Conservation (phyloP, 2,113 vertebrate species). For the Alethe diademata region DNA sequence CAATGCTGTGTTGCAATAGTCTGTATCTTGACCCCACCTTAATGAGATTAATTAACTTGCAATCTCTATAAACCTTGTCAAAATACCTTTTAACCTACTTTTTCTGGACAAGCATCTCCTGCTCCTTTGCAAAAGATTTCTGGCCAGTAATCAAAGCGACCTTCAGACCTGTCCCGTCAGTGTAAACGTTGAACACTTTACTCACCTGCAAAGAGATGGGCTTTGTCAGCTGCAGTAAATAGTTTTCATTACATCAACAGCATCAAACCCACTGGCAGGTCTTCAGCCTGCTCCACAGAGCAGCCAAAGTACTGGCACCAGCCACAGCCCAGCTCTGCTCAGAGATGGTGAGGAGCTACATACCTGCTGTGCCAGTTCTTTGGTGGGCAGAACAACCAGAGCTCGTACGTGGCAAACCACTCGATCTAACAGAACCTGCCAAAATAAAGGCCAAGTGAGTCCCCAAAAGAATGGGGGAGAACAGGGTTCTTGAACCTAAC, state of each 20-base stretch:
- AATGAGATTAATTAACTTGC: not conserved
- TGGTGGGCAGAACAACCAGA: constrained; percentile 90
- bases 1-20: not conserved
- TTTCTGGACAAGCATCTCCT: constrained; percentile 81
- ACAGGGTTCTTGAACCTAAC: not conserved
- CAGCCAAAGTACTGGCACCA: not conserved
- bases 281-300: not conserved
- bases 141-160: constrained; percentile 87
- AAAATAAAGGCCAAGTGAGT: not conserved
- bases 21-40: not conserved
- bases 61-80: not conserved
- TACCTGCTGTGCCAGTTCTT: constrained; percentile 96
- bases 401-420: constrained; percentile 87
- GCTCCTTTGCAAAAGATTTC: constrained; percentile 85
- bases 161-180: constrained; percentile 80
- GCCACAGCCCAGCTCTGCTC: not conserved
- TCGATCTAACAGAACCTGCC: constrained; percentile 82
- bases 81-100: constrained; percentile 74
- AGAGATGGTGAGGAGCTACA: not conserved
- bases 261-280: not conserved
- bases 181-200: constrained; percentile 87
- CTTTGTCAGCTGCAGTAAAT: not conserved
- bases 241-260: not conserved
- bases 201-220: constrained; percentile 76
- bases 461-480: not conserved